phyloP scores from a whole-genome alignment of 2,113 vertebrate species.

The Oceanites oceanicus region DNA sequence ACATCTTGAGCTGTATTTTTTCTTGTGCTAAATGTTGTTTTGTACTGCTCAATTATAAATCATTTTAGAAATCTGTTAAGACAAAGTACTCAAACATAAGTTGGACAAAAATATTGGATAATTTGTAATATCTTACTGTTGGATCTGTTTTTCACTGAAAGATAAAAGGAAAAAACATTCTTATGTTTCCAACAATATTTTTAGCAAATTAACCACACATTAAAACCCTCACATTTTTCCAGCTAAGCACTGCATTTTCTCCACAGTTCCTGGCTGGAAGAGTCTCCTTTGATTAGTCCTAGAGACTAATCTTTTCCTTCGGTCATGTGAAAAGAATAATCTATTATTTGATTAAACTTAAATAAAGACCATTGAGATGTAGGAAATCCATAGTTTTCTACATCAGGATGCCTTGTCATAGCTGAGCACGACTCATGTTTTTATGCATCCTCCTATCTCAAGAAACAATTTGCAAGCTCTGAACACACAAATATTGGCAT shows the following conservation, averaged over 20 bases:
- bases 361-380: not conserved
- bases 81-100: not conserved
- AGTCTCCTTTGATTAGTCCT: not conserved
- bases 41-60: conserved; percentile 1
- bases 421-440: not conserved
- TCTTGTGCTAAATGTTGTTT: not conserved
- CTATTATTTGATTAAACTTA: not conserved
- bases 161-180: conserved; percentile 16
- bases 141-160: conserved; percentile 14
- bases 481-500: not conserved
- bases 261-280: not conserved
- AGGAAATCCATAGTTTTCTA: not conserved
- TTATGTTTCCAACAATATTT: conserved; percentile 35
- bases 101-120: not conserved
- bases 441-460: not conserved
- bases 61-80: not conserved
- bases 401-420: not conserved
- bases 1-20: not conserved
- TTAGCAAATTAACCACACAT: conserved; percentile 48
- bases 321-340: not conserved
- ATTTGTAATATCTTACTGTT: not conserved
- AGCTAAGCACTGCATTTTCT: not conserved
- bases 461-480: not conserved
- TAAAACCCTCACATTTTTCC: conserved; percentile 25
- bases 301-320: not conserved